A percentile compares a stretch with the other conserved stretches of the same genome.
These are phyloP conservation scores for Heteractis magnifica DNA, from an alignment of 92 coral and sea anemone species.

Conservation along the genomic window DNA sequence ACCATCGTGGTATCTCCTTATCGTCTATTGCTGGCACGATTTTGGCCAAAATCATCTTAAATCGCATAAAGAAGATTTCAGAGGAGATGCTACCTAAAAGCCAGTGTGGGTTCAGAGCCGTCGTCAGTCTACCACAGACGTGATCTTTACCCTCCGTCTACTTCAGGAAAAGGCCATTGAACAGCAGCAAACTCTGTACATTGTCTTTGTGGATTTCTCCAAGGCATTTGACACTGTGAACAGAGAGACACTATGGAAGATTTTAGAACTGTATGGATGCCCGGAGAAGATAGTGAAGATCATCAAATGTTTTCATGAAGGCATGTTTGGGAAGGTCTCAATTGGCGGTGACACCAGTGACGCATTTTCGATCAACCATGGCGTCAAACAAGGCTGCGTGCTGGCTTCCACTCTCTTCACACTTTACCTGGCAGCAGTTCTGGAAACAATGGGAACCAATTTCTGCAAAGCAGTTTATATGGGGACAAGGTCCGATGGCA, in stretches of 20 bases:
- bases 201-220: slow-evolving; percentile 11
- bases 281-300: too few relatives aligned
- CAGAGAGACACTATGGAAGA: not conserved
- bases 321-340: too few relatives aligned
- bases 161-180: not conserved
- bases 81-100: not conserved
- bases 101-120: slow-evolving; percentile 9
- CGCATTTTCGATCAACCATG: too few relatives aligned
- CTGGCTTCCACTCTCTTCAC: slow-evolving; percentile 5
- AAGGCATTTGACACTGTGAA: too few relatives aligned
- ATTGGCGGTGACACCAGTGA: too few relatives aligned
- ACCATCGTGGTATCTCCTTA: slow-evolving; percentile 3
- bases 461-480: too few relatives aligned
- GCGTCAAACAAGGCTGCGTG: too few relatives aligned
- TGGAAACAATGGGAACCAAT: too few relatives aligned
- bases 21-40: not conserved
- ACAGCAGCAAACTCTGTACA: not conserved
- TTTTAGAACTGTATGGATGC: not conserved
- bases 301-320: slow-evolving; percentile 2
- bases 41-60: not conserved
- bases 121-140: not conserved
- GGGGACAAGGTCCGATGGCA: too few relatives aligned
- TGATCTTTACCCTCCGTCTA: not conserved
- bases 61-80: not conserved
- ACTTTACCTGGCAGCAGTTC: too few relatives aligned